phyloP scores from a whole-genome alignment of 2,797 vertebrate genomes.

The Centropyge bicolor region DNA sequence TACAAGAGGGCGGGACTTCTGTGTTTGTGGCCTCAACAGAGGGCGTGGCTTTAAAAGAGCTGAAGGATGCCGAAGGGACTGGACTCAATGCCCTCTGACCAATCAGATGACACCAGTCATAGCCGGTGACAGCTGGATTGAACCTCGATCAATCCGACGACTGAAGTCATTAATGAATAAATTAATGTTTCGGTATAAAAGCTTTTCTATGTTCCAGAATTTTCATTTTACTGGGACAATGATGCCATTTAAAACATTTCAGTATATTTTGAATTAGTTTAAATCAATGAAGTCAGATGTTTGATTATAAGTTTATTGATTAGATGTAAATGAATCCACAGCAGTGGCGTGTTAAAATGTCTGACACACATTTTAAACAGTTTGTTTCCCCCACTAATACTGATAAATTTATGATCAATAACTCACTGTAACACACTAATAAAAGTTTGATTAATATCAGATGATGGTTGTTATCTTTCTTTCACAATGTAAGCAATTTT shows the following conservation, averaged over 20 bases:
- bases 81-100: slow-evolving; percentile 76
- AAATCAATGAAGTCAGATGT: background rate
- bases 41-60: slow-evolving; percentile 56
- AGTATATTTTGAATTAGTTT: background rate
- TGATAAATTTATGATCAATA: slow-evolving; percentile 1
- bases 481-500: background rate
- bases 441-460: slow-evolving; percentile 8
- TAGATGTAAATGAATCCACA: background rate
- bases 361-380: background rate
- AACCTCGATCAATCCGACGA: background rate
- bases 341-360: background rate
- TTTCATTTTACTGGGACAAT: background rate
- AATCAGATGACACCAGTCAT: background rate
- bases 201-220: background rate
- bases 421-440: background rate
- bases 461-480: background rate
- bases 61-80: slow-evolving; percentile 61
- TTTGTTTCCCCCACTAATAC: background rate
- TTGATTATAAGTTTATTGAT: background rate
- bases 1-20: slow-evolving; percentile 4
- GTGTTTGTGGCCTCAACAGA: slow-evolving; percentile 26
- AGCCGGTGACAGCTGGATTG: background rate
- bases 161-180: background rate
- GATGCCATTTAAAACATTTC: background rate
- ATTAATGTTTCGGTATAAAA: background rate